Evolutionary conservation across 2,888 invertebrate species (phyloP).

Genomic region (Mythimna ferrago): DNA sequence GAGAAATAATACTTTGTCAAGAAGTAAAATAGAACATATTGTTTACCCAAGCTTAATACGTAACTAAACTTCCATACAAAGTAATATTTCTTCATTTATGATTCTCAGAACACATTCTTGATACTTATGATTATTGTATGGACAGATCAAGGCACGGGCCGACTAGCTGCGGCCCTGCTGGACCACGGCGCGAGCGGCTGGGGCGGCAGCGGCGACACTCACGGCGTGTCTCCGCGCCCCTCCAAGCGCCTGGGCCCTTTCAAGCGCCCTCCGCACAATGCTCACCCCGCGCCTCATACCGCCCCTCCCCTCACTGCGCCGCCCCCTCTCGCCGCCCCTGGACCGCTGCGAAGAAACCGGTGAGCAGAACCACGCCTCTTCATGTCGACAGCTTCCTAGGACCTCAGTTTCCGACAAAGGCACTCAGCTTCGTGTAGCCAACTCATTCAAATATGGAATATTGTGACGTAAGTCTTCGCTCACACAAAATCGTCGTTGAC

Average conservation of each 20-base stretch:
- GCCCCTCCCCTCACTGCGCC: conserved; percentile 67
- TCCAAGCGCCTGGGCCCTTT: conserved; percentile 93
- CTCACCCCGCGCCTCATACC: conserved; percentile 56
- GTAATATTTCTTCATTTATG: conserved; percentile 9
- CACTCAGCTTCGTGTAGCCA: conserved; percentile 24
- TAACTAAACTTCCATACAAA: neutral
- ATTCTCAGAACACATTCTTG: neutral
- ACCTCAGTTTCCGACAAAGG: conserved; percentile 13
- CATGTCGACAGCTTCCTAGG: conserved; percentile 38
- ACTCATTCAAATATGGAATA: conserved; percentile 4
- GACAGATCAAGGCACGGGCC: conserved; percentile 82
- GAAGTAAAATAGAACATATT: neutral
- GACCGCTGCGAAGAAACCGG: conserved; percentile 78
- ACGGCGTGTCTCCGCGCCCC: conserved; percentile 92
- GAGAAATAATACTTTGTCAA: conserved; percentile 10
- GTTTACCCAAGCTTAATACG: neutral
- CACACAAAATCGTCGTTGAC: conserved; percentile 4
- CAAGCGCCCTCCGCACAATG: conserved; percentile 83
- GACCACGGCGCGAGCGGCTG: conserved; percentile 89
- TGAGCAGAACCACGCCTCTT: conserved; percentile 68
- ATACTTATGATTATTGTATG: conserved; percentile 18
- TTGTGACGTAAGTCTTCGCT: neutral
- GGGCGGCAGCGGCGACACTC: conserved; percentile 76
- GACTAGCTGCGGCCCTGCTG: conserved; percentile 91
- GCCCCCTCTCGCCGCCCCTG: conserved; percentile 67